Evolutionary conservation across 1,140 invertebrate species (phyloP).

Genomic region (Heliothis subflexa): DNA sequence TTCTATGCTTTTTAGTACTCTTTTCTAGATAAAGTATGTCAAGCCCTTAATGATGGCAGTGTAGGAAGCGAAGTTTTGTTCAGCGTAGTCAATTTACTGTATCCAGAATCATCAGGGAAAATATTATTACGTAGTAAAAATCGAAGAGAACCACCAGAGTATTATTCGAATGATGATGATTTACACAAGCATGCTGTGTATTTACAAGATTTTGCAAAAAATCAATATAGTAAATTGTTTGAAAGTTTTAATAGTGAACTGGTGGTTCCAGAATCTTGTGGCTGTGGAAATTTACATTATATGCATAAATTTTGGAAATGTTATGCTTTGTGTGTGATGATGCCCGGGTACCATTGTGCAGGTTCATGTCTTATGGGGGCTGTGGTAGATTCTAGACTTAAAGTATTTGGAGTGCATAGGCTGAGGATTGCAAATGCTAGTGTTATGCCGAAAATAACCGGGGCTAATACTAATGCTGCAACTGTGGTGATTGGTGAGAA

Average conservation of each 20-base stretch:
- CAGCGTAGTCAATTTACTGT: constrained; percentile 31
- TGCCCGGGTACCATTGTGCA: constrained; percentile 47
- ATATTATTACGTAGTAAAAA: constrained; percentile 53
- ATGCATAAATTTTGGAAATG: constrained; percentile 55
- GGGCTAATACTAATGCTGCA: not conserved
- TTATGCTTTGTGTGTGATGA: constrained; percentile 33
- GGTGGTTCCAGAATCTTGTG: constrained; percentile 41
- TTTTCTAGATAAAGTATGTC: constrained; percentile 49
- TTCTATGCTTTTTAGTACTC: constrained; percentile 42
- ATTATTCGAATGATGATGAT: constrained; percentile 52
- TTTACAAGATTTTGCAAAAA: constrained; percentile 46
- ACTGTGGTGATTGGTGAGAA: constrained; percentile 42
- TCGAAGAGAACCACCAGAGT: constrained; percentile 53
- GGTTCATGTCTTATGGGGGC: constrained; percentile 56
- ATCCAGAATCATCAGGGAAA: constrained; percentile 58
- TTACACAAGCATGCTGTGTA: constrained; percentile 49
- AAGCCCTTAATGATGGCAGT: constrained; percentile 49
- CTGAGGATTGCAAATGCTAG: constrained; percentile 39
- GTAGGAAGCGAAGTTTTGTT: constrained; percentile 51
- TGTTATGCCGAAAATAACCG: constrained; percentile 33
- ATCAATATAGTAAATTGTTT: constrained; percentile 55
- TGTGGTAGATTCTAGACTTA: constrained; percentile 50
- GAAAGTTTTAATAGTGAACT: constrained; percentile 47
- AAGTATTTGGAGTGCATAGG: constrained; percentile 20
- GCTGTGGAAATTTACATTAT: constrained; percentile 30